Evolutionary conservation across 2,797 vertebrate species (phyloP).

Genomic region (Coilia nasus): DNA sequence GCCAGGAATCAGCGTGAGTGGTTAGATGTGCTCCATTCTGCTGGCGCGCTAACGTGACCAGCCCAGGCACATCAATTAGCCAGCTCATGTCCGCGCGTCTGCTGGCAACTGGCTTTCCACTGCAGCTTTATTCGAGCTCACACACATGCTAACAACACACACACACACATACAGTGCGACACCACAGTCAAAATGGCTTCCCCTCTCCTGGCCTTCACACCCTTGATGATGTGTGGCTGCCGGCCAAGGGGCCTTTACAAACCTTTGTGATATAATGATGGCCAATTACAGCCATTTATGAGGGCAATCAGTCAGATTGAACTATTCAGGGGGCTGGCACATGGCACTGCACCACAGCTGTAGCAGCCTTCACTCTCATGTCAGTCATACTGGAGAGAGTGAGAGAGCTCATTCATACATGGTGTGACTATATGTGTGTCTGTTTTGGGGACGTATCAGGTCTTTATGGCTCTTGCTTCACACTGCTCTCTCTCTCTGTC

Average conservation of each 20-base stretch:
- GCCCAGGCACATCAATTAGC: constrained; percentile 17
- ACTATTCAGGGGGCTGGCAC: constrained; percentile 12
- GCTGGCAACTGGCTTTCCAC: constrained; percentile 2
- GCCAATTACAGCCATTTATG: constrained; percentile 35
- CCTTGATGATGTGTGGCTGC: background rate
- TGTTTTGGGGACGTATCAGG: background rate
- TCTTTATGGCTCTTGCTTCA: background rate
- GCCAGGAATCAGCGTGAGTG: constrained; percentile 57
- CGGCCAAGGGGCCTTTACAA: constrained; percentile 31
- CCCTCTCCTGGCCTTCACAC: background rate
- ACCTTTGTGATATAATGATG: constrained; percentile 34
- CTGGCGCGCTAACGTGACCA: background rate
- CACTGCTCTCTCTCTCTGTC: background rate
- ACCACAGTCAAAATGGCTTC: constrained; percentile 8
- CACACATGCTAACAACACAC: constrained; percentile 1
- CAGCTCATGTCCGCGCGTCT: background rate
- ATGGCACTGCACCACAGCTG: constrained; percentile 11
- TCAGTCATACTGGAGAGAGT: background rate
- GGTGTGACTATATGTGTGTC: background rate
- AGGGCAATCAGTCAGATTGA: constrained; percentile 16
- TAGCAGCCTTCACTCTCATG: background rate
- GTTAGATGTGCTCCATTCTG: constrained; percentile 63
- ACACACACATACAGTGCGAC: constrained; percentile 1
- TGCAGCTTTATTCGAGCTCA: background rate
- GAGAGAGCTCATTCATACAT: background rate